Evolutionary conservation across 2,113 vertebrate genomes (phyloP).

Genomic region (Myocastor coypus): DNA sequence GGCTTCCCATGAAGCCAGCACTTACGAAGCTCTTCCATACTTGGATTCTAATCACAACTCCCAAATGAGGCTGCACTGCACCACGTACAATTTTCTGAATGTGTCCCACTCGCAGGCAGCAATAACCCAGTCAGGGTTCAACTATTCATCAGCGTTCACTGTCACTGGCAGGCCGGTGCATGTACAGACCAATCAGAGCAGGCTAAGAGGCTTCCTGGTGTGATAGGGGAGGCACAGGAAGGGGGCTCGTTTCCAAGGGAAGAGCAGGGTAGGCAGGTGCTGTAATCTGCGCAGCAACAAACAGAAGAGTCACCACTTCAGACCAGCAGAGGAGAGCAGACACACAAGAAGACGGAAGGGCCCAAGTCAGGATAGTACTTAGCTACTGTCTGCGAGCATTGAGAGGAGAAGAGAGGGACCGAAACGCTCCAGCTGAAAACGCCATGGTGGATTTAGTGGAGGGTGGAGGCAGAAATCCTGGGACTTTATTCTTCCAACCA

Average conservation of each 20-base stretch:
- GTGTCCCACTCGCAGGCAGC: too few relatives aligned
- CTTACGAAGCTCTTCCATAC: too few relatives aligned
- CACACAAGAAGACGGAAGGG: not conserved
- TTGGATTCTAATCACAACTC: too few relatives aligned
- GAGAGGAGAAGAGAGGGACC: not conserved
- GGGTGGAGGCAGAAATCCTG: slow-evolving; percentile 10
- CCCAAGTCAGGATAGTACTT: not conserved
- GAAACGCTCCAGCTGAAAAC: not conserved
- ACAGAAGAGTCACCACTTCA: not conserved
- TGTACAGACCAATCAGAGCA: not conserved
- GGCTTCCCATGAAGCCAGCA: too few relatives aligned
- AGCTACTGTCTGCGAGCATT: not conserved
- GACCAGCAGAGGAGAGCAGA: not conserved
- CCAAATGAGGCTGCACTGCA: too few relatives aligned
- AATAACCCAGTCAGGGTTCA: too few relatives aligned
- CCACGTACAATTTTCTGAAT: too few relatives aligned
- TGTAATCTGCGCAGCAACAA: slow-evolving; percentile 44
- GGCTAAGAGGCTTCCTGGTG: not conserved
- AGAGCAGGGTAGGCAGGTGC: not conserved
- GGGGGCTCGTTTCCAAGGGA: slow-evolving; percentile 14
- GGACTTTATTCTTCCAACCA: slow-evolving; percentile 48
- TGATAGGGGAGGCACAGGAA: not conserved
- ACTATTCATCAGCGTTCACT: too few relatives aligned
- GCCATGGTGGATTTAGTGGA: not conserved
- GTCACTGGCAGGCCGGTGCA: not conserved